Evolutionary conservation across 1,140 invertebrate species (phyloP).

Genomic region (Ditylenchus dipsaci): DNA sequence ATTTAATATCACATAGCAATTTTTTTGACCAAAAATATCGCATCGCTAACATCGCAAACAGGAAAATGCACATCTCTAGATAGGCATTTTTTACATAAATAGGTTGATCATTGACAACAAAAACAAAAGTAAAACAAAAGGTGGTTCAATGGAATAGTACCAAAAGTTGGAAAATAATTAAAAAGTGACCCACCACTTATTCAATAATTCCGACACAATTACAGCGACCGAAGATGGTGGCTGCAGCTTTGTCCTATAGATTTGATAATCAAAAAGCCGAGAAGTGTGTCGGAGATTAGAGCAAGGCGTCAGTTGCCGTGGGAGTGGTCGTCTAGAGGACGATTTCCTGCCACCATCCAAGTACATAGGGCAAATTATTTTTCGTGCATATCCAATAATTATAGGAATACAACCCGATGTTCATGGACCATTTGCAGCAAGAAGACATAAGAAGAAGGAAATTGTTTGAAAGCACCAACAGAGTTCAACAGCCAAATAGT

Average conservation of each 20-base stretch:
- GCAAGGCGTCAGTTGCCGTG: conserved; percentile 47
- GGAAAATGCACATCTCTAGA: too few relatives aligned
- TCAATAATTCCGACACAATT: too few relatives aligned
- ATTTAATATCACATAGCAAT: too few relatives aligned
- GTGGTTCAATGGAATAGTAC: too few relatives aligned
- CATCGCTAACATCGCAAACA: too few relatives aligned
- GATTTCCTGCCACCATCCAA: conserved; percentile 33
- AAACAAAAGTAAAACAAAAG: too few relatives aligned
- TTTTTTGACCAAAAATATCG: too few relatives aligned
- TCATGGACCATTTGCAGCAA: conserved; percentile 32
- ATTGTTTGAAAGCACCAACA: conserved; percentile 23
- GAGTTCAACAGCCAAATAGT: not conserved
- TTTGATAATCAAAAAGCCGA: conserved; percentile 34
- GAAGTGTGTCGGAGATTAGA: conserved; percentile 30
- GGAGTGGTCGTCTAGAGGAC: conserved; percentile 42
- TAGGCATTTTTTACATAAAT: too few relatives aligned
- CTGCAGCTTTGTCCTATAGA: conserved; percentile 48
- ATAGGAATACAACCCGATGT: conserved; percentile 39
- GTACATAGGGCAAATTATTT: conserved; percentile 11
- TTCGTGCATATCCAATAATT: conserved; percentile 9
- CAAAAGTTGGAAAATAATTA: not conserved
- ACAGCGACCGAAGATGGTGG: conserved; percentile 47
- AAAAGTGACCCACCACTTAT: too few relatives aligned
- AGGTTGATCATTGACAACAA: too few relatives aligned
- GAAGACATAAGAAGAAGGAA: conserved; percentile 28